Evolutionary conservation across 1,140 invertebrate species (phyloP), one percentile per base, ranked within the genome.

Genomic region (Neodiprion fabricii): DNA sequence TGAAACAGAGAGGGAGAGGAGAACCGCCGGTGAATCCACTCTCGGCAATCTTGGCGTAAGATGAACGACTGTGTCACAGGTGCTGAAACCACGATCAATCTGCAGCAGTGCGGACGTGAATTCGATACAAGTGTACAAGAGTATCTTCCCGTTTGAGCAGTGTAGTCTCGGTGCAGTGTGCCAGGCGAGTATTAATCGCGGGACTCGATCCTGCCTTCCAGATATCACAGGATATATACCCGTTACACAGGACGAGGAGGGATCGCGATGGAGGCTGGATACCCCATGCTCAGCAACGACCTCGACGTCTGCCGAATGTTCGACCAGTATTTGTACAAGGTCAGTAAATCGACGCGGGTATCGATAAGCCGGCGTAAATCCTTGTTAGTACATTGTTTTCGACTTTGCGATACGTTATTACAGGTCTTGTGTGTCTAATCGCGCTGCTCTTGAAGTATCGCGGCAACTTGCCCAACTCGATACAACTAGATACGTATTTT

Each of bases 261-360:
- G 87, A 89, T 82, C 89, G 84, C 83, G 53, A 91, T 92, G 91
- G 91, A 92, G 84, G 90, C 91, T 76, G 91, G 91, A 79, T 92
- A 92, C 82, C 91, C 90, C 85, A 90, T 91, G 79, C 80, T 87
- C 74, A 90, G 89, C 81, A 90, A 85, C 79, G 92, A 92, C 84
- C 88, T 92, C 81, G 92, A 92, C 82, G 90, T 91, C 74, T 90
- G 90, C 88, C 90, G 91, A 83, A 92, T 92, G 91, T 92, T 92
- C 79, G 91, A 92, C 84, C 91, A 92, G 86, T 92, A 92, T 83
- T 86, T 91, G 74, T 92, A 92, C 84, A 92, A 92, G 91, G 91
- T 92, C 84, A 86, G 84, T 81, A 21, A 65, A 5, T 65, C 28
- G 28, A 40, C 28, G 2, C 28, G 0, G 28, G 1, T 40, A 40